Conservation (phyloP, 2,888 invertebrate genomes). For the Dioctria linearis region DNA sequence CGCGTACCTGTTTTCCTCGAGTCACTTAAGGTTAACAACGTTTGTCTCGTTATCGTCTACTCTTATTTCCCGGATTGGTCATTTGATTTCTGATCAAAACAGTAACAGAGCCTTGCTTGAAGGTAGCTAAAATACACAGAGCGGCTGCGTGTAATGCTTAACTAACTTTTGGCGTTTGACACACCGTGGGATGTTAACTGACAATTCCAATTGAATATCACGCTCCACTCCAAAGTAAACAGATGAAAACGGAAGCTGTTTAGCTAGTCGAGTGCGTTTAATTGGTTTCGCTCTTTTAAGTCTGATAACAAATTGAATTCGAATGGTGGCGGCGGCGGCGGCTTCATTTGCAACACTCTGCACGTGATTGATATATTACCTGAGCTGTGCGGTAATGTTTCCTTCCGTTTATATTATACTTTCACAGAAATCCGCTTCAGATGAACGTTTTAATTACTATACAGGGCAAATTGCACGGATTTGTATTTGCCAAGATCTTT, state of each 20-base stretch:
- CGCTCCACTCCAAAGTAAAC: constrained; percentile 11
- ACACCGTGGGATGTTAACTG: constrained; percentile 22
- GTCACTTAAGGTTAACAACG: neutral
- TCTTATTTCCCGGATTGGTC: neutral
- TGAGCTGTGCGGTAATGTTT: neutral
- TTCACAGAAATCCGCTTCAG: neutral
- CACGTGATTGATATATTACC: neutral
- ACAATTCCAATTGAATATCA: constrained; percentile 21
- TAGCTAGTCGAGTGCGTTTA: neutral
- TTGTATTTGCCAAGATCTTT: neutral
- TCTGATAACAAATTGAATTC: neutral
- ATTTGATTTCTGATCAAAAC: constrained; percentile 1
- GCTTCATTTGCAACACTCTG: constrained; percentile 1
- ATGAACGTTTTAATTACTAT: neutral
- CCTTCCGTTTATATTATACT: neutral
- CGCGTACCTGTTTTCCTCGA: neutral
- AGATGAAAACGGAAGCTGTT: constrained; percentile 31
- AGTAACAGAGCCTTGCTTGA: neutral
- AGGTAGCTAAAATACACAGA: neutral
- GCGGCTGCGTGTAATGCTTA: neutral
- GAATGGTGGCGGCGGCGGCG: neutral
- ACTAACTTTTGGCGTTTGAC: constrained; percentile 17
- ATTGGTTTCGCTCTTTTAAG: constrained; percentile 17
- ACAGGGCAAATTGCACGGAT: neutral
- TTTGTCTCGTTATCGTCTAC: neutral